Percentiles rank a stretch among this genome's conserved stretches.
Conservation (phyloP, 2,113 vertebrate genomes). For the Merops nubicus region DNA sequence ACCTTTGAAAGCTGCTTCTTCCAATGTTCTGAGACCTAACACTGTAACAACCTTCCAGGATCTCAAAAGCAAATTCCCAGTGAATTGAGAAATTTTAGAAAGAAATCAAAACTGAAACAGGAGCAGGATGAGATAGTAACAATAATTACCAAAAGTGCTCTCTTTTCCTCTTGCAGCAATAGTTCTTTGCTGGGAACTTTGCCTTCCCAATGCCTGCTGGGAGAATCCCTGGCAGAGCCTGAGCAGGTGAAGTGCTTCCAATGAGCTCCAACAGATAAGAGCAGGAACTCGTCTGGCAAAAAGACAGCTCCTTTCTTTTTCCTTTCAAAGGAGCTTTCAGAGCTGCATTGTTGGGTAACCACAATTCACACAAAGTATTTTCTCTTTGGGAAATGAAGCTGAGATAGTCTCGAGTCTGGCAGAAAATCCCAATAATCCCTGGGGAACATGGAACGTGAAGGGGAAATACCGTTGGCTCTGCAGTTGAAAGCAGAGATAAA, state of each 20-base stretch:
- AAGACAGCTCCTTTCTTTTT: neutral
- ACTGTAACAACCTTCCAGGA: neutral
- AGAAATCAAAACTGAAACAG: neutral
- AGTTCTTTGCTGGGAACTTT: neutral
- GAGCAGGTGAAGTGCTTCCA: neutral
- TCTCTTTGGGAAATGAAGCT: neutral
- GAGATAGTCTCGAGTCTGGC: neutral
- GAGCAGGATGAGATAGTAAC: neutral
- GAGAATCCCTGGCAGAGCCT: neutral
- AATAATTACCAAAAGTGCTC: neutral
- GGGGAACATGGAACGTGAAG: neutral
- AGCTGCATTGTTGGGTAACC: neutral
- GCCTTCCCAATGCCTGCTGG: neutral
- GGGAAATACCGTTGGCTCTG: neutral
- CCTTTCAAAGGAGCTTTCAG: neutral
- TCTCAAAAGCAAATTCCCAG: neutral
- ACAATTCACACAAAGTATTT: neutral
- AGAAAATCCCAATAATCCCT: neutral
- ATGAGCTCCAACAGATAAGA: neutral
- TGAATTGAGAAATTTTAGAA: neutral
- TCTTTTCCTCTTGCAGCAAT: neutral
- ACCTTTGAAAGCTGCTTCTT: neutral
- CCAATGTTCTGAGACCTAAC: neutral
- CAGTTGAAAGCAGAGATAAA: slow-evolving; percentile 7
- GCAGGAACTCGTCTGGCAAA: neutral